Conservation (phyloP, 2,888 invertebrate species). For the Tribolium freemani region DNA sequence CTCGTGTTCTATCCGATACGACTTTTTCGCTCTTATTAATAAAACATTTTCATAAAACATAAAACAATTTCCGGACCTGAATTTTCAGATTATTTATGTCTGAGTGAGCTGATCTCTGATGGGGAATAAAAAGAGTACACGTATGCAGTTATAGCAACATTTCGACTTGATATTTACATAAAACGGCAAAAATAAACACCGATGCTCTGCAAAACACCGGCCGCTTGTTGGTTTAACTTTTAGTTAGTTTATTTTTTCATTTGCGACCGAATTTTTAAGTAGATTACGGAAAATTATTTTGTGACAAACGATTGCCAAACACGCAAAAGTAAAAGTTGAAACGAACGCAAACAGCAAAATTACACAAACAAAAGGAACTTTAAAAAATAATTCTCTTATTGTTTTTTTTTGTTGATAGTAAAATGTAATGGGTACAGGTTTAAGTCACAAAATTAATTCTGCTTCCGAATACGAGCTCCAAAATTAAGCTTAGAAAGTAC, state of each 20-base stretch:
- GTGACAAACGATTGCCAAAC: neutral
- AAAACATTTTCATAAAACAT: conserved; percentile 35
- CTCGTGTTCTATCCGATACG: neutral
- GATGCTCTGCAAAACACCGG: neutral
- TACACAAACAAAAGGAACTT: neutral
- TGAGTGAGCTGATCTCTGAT: conserved; percentile 23
- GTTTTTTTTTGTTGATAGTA: too few species aligned
- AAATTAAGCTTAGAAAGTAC: too few species aligned
- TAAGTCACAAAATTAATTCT: too few species aligned
- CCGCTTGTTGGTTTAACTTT: neutral
- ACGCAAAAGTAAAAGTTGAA: neutral
- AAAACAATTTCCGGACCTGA: conserved; percentile 34
- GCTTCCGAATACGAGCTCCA: too few species aligned
- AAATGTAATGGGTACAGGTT: too few species aligned
- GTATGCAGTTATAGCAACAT: neutral
- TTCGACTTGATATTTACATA: conserved; percentile 15
- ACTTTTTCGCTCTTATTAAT: conserved; percentile 27
- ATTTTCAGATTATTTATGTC: conserved; percentile 36
- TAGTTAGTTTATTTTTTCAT: neutral
- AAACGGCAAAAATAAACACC: neutral
- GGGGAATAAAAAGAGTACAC: conserved; percentile 11
- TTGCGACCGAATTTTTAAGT: neutral
- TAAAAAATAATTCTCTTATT: too few species aligned
- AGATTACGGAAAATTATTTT: neutral
- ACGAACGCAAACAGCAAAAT: neutral